Base-by-base conservation (phyloP, 2,113 vertebrate genomes). In the Piaya cayana region DNA sequence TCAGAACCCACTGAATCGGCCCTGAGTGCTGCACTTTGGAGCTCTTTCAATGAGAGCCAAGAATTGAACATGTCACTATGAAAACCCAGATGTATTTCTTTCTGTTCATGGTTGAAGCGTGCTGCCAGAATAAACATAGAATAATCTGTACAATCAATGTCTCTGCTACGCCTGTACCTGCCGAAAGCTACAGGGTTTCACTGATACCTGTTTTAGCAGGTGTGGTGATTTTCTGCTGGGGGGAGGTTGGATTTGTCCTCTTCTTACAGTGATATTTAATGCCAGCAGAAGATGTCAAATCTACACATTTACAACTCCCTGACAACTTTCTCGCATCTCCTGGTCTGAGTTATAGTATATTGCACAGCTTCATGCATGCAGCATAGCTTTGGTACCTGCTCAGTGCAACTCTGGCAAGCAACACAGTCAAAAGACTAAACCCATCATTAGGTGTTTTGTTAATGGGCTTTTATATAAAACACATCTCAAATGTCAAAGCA, bases 121-220 rank as follows among this genome's bases (percentile, higher is more conserved):
- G 13, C 20, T 21, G 65, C n/a, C n/a, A 78, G 64, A 75, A 43
- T 2, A 86, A 30, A 42, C 29, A 11, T 2, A 19, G 42, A 78
- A 56, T 34, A 23, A 50, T 49, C 74, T 58, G 25, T 6, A 29
- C 56, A 50, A 14, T 62, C n/a, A 15, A 4, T 39, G 47, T 17
- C 42, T 63, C 11, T n/a, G 56, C 72, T 53, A 14, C n/a, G 49
- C 34, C 53, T 62, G 39, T 60, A 32, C 55, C 77, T 76, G 69
- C 63, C 68, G 59, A 58, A 55, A 85, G 70, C 53, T 36, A 15
- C 23, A 49, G 30, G 15, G 4, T 68, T 58, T 20, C 70, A 49
- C 4, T 0, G 0, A 37, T 3, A 37, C 8, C 59, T 52, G 15
- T 18, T 52, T 30, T 27, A n/a, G 19, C 3, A 3, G 50, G 16